Evolutionary conservation across 1,140 invertebrate genomes (phyloP), one percentile per base, ranked within the genome.

Genomic region (Cyrtorhinus lividipennis): DNA sequence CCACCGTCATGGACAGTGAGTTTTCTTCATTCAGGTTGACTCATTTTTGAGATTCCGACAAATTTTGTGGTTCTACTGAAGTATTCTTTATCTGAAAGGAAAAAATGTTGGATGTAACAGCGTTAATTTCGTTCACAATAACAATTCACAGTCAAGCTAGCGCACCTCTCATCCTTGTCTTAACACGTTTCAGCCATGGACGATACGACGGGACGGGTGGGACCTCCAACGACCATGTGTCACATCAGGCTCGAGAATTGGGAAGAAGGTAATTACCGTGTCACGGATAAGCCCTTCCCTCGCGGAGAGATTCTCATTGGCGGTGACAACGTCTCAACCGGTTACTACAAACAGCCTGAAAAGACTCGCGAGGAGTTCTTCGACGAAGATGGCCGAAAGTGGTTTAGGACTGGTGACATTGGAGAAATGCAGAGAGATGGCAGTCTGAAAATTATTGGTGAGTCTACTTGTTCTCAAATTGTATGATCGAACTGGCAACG

Each of bases 331-430:
- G 86, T 98, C 56, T 90, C 92, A 0, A 75, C 84, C 56, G 95
- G 96, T 13, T 99, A 99, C 74, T 98, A 91, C 75, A 95, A 95
- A 73, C 83, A 95, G 63, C 80, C 84, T 3, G 84, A 87, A 53
- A 92, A 93, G 75, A 93, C 92, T 0, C 80, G 83, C 58, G 92
- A 97, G 73, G 92, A 95, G 67, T 99, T 96, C 77, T 85, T 86
- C 62, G 82, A 85, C 59, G 81, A 83, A 67, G 80, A 89, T 68
- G 90, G 88, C 0, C 81, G 79, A 65, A 77, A 87, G 63, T 96
- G 93, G 89, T 98, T 99, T 75, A 86, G 84, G 68, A 94, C 92
- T 56, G 96, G 96, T 2, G 96, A 99, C 76, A 92, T 99, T 76
- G 95, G 88, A 8, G 91, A 96, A 79, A 77, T 97, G 65, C 86